phyloP scores from a whole-genome alignment of 2,888 invertebrate genomes.

The Tinea trinotella region DNA sequence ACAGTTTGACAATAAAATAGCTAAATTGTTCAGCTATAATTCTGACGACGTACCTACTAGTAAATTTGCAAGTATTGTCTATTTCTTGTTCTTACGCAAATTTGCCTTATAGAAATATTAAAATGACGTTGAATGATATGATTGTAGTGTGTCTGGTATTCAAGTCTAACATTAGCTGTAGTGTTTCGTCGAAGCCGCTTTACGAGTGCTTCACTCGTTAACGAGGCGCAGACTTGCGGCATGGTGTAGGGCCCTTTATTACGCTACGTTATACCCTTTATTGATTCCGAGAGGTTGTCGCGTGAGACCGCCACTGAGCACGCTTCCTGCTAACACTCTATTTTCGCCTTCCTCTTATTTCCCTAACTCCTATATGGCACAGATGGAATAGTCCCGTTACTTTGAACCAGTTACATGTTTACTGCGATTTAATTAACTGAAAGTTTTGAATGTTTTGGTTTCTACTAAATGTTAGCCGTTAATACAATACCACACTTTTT shows the following conservation, averaged over 20 bases:
- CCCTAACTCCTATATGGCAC: slow-evolving; percentile 1
- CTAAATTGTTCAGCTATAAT: not conserved
- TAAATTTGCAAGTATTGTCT: too few relatives aligned
- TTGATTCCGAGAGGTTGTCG: slow-evolving; percentile 62
- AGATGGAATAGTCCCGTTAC: not conserved
- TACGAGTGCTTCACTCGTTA: slow-evolving; percentile 55
- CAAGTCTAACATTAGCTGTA: slow-evolving; percentile 17
- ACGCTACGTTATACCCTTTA: slow-evolving; percentile 52
- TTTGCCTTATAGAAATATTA: not conserved
- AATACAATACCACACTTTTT: not conserved
- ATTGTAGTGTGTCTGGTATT: slow-evolving; percentile 10
- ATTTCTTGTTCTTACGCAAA: not conserved
- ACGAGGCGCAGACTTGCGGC: slow-evolving; percentile 49
- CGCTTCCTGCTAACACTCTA: slow-evolving; percentile 59
- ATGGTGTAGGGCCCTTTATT: slow-evolving; percentile 37
- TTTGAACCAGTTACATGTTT: not conserved
- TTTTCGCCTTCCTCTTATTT: slow-evolving; percentile 34
- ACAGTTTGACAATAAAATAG: not conserved
- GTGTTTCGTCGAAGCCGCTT: slow-evolving; percentile 58
- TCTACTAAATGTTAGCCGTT: too few relatives aligned
- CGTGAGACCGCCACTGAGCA: slow-evolving; percentile 47
- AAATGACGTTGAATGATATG: not conserved
- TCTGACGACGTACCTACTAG: not conserved
- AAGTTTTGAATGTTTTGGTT: too few relatives aligned
- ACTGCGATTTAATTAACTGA: not conserved